Base-by-base conservation (phyloP, 2,888 invertebrate species). In the Drosophila subquinaria region DNA sequence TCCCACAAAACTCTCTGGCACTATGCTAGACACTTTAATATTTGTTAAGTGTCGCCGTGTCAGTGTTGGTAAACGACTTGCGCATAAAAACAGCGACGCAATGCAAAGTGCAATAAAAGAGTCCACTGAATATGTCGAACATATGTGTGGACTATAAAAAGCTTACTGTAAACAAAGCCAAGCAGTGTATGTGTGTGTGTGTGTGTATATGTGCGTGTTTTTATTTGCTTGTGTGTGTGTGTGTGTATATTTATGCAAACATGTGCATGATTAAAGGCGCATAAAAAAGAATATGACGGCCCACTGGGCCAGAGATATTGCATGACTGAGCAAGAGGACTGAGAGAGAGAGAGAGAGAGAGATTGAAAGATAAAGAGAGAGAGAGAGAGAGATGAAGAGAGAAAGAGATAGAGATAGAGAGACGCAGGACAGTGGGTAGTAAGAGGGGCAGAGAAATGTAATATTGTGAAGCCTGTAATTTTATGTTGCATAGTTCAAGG, bases 61-160 rank as follows among this genome's bases (percentile, higher is more conserved):
- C 77, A 80, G 83, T 81, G 88, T 79, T 88, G 82, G 80, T 70
- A 69, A 72, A 64, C 79, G 71, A 53, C 36, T 38, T 45, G 61
- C 63, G 61, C 64, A 76, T 60, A 64, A 63, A 73, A 69, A 33
- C 50, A 36, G 20, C 35, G 36, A 62, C 30, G 67, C 56, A 69
- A 51, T 51, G 61, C 73, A 77, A 69, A 73, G 69, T 62, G 69
- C 70, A 73, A 81, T 72, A 81, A 82, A 82, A 72, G 71, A 57
- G 52, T 57, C 71, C 73, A 73, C 73, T 69, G 78, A 70, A 73
- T 75, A 71, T 86, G 87, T 73, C 78, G 67, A 83, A 78, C 89
- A 84, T 78, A 76, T 88, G 89, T 88, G 89, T 83, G 81, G 79
- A 62, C 70, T 69, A 78, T 80, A 76, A 83, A 81, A 81, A 86